These are phyloP conservation scores for Platerodrilus igneus DNA, from an alignment of 2,888 invertebrate genomes.

Conservation along the genomic window DNA sequence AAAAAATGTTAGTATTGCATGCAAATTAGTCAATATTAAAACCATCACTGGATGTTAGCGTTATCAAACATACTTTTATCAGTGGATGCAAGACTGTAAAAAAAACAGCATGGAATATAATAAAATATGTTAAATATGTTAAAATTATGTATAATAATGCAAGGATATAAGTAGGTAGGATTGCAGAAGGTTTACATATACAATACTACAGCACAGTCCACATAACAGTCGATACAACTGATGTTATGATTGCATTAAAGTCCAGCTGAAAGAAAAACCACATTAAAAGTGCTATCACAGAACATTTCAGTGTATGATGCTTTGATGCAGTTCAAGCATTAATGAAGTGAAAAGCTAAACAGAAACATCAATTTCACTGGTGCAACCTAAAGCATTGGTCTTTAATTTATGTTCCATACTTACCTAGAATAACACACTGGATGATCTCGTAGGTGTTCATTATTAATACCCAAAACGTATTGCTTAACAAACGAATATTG, in stretches of 20 bases:
- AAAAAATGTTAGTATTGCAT: too few species aligned
- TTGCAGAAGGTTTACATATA: too few species aligned
- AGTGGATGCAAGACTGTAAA: constrained; percentile 16
- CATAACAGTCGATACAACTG: constrained; percentile 9
- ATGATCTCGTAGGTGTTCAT: constrained; percentile 51
- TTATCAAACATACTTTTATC: constrained; percentile 15
- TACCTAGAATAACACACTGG: constrained; percentile 59
- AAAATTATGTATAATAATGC: too few species aligned
- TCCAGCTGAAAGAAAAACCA: constrained; percentile 25
- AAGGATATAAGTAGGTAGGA: too few species aligned
- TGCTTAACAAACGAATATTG: constrained; percentile 55
- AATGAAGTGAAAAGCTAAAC: too few species aligned
- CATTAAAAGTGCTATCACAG: too few species aligned
- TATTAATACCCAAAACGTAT: constrained; percentile 53
- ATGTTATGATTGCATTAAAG: constrained; percentile 18
- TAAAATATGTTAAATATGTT: too few species aligned
- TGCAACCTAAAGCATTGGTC: too few species aligned
- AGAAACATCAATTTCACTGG: too few species aligned
- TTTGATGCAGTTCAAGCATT: too few species aligned
- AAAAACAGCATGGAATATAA: constrained; percentile 1
- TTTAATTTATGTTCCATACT: too few species aligned
- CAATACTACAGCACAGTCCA: constrained; percentile 18
- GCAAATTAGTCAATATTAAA: constrained; percentile 13
- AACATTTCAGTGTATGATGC: too few species aligned
- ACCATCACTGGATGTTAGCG: constrained; percentile 11